Evolutionary conservation across 2,797 vertebrate genomes (phyloP), one percentile per base, ranked within the genome.

Genomic region (Trichosurus vulpecula): DNA sequence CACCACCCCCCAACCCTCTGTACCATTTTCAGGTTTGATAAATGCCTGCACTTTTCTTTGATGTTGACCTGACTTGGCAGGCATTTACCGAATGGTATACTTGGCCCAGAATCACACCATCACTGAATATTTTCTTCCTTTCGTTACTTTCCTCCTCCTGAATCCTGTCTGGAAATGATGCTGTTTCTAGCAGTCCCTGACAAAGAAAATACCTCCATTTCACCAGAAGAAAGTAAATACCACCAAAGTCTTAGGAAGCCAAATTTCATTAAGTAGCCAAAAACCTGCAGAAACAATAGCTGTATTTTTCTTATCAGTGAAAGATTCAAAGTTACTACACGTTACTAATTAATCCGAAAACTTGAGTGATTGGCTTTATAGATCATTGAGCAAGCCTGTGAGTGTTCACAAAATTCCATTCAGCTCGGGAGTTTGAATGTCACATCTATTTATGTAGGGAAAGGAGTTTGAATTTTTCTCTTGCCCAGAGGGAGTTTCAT

Each of bases 261-360:
- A 91, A 41, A 52, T 91, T 92, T 94, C 92, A 92, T 54, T 51
- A 95, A 94, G 91, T 57, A 96, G 54, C 66, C 3, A 29, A 30
- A 58, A 81, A 47, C 74, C 41, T 81, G 35, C 14, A 31, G 81
- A 91, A 94, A 57, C 74, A 54, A 94, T 10, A 87, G 30, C 91
- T 91, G 47, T 0, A 27, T 91, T 81, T 66, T 47, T 11, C n/a
- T 14, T 31, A 30, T 30, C 53, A 87, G 90, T 54, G 51, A 14
- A 87, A 94, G 66, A 89, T 89, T 94, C 92, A 89, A 95, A 94
- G 58, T 94, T 94, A 61, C 92, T 91, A 52, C 41, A 56, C 41
- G 30, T 55, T 92, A 94, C 66, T 96, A 92, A 97, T 94, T 96
- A 94, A 97, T 97, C 96, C 94, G 93, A 97, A 96, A 96, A 96